Base-by-base conservation (phyloP, 1,140 invertebrate species). In the Brachionus rotundiformis region DNA sequence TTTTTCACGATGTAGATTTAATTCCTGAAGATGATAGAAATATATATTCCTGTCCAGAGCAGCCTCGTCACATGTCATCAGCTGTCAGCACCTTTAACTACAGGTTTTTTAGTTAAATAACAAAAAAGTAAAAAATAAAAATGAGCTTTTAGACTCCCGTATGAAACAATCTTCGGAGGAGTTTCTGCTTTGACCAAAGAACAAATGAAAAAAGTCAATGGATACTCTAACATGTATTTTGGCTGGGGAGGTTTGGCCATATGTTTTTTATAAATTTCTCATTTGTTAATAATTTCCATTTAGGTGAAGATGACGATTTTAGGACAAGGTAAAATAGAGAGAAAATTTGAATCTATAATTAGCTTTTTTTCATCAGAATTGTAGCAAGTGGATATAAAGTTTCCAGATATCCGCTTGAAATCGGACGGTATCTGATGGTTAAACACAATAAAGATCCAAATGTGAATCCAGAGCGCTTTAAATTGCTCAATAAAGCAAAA, bases 1-100 rank as follows among this genome's bases (percentile, higher is more conserved):
- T 97, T 83, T 97, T 97, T 88, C 95, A 97, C 88, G 96, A 98
- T 87, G 94, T 98, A 25, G 95, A 98, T 88, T 90, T 97, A 63
- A 88, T 98, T 84, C 95, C 95, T 5, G 92, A 96, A 85, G 93
- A 98, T 89, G 94, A 95, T 85, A 88, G 92, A 82, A 97, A 97
- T 88, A 87, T 96, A 25, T 98, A 98, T 88, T 92, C 91, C 13
- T 96, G 95, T 88, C 93, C 93, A 1, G 90, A 92, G 81, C 84
- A 85, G 82, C 87, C 88, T 5, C 77, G 87, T 16, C 89, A 89
- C 82, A 94, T 98, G 93, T 95, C 94, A 36, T 94, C 94, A 0
- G 94, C 94, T 10, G 92, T 98, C 36, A 93, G 98, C 89, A 94
- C 92, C 84, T 92, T 96, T 84, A 91, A 92, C 82, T 95, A 94